phyloP scores from a whole-genome alignment of 2,113 vertebrate species.

The Myxocyprinus asiaticus region DNA sequence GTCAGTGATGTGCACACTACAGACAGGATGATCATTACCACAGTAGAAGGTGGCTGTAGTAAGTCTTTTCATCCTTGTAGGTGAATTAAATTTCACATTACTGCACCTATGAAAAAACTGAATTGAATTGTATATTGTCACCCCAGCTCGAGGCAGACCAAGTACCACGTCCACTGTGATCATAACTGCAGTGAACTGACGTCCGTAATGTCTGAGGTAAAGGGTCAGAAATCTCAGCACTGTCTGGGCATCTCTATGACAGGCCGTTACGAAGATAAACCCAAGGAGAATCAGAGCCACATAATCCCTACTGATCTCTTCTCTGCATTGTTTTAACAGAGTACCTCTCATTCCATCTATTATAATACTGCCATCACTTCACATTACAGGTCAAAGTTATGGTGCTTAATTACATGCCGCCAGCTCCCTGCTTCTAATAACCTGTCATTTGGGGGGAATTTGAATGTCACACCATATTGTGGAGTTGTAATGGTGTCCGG shows the following conservation, averaged over 20 bases:
- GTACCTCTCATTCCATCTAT: slow-evolving; percentile 80
- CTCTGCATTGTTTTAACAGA: slow-evolving; percentile 81
- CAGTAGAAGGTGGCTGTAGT: slow-evolving; percentile 19
- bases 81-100: slow-evolving; percentile 33
- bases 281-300: slow-evolving; percentile 68
- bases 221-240: slow-evolving; percentile 45
- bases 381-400: slow-evolving; percentile 97
- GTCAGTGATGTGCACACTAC: slow-evolving; percentile 22
- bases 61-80: slow-evolving; percentile 35
- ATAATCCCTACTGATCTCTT: slow-evolving; percentile 57
- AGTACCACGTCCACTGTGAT: slow-evolving; percentile 30
- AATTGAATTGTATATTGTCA: slow-evolving; percentile 14
- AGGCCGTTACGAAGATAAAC: slow-evolving; percentile 58
- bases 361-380: slow-evolving; percentile 81
- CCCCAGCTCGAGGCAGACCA: not conserved
- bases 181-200: slow-evolving; percentile 41
- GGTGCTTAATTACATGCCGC: slow-evolving; percentile 95
- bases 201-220: slow-evolving; percentile 33
- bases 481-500: slow-evolving; percentile 89
- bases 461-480: slow-evolving; percentile 98
- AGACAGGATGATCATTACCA: slow-evolving; percentile 24
- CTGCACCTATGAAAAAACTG: not conserved
- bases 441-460: slow-evolving; percentile 97
- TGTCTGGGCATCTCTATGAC: slow-evolving; percentile 45
- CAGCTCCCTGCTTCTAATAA: slow-evolving; percentile 93